Base-by-base conservation (phyloP, 2,888 invertebrate genomes). In the Choreutis nemorana region DNA sequence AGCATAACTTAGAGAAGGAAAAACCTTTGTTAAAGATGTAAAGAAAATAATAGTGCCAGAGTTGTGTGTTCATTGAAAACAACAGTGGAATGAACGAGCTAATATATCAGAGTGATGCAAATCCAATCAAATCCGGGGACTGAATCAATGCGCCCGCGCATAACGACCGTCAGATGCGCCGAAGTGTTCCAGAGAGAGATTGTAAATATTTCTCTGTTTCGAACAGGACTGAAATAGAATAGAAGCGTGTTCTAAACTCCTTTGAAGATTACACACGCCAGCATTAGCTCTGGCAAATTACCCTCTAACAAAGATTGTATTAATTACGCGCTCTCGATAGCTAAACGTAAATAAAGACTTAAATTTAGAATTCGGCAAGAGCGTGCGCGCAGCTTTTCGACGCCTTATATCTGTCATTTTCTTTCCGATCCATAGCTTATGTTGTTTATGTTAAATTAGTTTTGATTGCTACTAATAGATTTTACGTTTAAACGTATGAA, bases 201-300 rank as follows among this genome's bases (percentile, higher is more conserved):
- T 77, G 78, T 77, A 78, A 78, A 78, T 77, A 78, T 77, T 78
- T 72, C 77, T 72, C 75, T 77, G 77, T 77, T 78, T 73, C 72
- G 72, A 71, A 75, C 72, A 53, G 62, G 67, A 72, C 77, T 54
- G 61, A 77, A 78, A 78, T 78, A 78, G 77, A 75, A 64, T 63
- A 75, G 77, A 65, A 75, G 77, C 72, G 67, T 75, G 78, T 78
- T 66, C 77, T 73, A 77, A 77, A 77, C 77, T 65, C 68, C 78
- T 78, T 78, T 78, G 78, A 78, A 78, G 78, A 78, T 78, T 78
- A 77, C 68, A 73, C 72, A 73, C 62, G 65, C 75, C 59, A 59
- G 72, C 67, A 75, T 77, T 77, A 77, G 77, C 71, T 72, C 78
- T 78, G 75, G 78, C 78, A 75, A 78, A 78, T 78, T 78, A 78